phyloP scores from a whole-genome alignment of 2,797 vertebrate species.

The Tachyglossus aculeatus region DNA sequence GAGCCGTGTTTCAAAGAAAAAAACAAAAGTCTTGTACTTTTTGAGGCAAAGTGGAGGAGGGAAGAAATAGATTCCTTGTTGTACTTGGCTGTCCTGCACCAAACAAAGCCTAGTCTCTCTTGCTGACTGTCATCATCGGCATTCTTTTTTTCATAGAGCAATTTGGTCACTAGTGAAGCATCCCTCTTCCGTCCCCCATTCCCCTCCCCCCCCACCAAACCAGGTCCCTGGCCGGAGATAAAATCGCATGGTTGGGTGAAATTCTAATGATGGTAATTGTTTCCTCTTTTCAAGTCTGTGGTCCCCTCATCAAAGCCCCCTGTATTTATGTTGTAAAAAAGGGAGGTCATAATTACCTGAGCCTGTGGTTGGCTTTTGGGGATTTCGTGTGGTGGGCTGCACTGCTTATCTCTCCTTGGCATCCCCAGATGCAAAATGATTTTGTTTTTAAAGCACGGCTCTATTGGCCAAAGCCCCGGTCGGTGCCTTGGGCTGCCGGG shows the following conservation, averaged over 20 bases:
- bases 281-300: slow-evolving; percentile 69
- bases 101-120: slow-evolving; percentile 69
- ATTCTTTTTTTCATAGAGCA: slow-evolving; percentile 56
- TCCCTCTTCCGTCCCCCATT: background rate
- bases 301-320: slow-evolving; percentile 64
- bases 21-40: slow-evolving; percentile 60
- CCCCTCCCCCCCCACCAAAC: slow-evolving; percentile 27
- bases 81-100: slow-evolving; percentile 51
- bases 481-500: too few species aligned
- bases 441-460: slow-evolving; percentile 23
- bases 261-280: slow-evolving; percentile 68
- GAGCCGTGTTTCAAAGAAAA: slow-evolving; percentile 57
- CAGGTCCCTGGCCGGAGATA: slow-evolving; percentile 59
- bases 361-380: slow-evolving; percentile 56
- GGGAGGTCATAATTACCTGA: slow-evolving; percentile 62
- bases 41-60: slow-evolving; percentile 54
- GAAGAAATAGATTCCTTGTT: slow-evolving; percentile 68
- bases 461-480: background rate
- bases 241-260: slow-evolving; percentile 68
- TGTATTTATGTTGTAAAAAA: slow-evolving; percentile 55
- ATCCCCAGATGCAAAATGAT: slow-evolving; percentile 31
- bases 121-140: slow-evolving; percentile 69
- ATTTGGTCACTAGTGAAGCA: slow-evolving; percentile 64
- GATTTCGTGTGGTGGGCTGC: slow-evolving; percentile 50
- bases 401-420: slow-evolving; percentile 49